Evolutionary conservation across 2,113 vertebrate genomes (phyloP).

Genomic region (Pavo muticus): DNA sequence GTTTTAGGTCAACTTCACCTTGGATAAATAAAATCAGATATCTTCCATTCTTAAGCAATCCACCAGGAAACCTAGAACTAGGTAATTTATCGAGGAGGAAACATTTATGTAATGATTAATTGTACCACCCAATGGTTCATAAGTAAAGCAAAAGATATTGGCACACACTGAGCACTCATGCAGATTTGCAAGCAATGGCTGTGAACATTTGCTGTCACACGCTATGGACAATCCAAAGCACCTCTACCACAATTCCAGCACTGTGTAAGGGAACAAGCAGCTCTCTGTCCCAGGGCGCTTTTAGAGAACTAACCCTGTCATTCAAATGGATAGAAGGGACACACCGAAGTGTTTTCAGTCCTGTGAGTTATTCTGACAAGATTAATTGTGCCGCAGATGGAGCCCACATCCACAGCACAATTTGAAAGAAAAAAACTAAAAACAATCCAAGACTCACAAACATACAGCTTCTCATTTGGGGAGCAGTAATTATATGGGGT

Average conservation of each 20-base stretch:
- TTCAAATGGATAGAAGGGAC: neutral
- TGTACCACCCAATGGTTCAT: neutral
- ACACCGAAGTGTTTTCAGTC: too few relatives aligned
- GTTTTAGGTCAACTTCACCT: neutral
- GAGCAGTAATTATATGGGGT: too few relatives aligned
- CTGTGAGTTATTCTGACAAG: rapidly evolving
- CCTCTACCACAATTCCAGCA: neutral
- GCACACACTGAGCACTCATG: rapidly evolving
- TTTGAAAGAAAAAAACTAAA: neutral
- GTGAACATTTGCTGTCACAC: rapidly evolving
- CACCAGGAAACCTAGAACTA: neutral
- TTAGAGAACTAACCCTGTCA: rapidly evolving
- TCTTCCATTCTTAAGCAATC: neutral
- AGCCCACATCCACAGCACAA: neutral
- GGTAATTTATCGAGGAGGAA: neutral
- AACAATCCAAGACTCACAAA: neutral
- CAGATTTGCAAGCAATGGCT: rapidly evolving
- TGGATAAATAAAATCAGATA: neutral
- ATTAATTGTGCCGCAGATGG: neutral
- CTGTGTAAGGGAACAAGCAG: neutral
- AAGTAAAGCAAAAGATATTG: neutral
- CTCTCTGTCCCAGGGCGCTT: rapidly evolving
- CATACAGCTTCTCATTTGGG: neutral
- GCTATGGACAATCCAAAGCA: neutral
- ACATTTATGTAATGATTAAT: too few relatives aligned